A percentile compares a stretch with the other conserved stretches of the same genome.
Evolutionary conservation across 2,888 invertebrate species (phyloP).

Genomic region (Lithophane leautieri): DNA sequence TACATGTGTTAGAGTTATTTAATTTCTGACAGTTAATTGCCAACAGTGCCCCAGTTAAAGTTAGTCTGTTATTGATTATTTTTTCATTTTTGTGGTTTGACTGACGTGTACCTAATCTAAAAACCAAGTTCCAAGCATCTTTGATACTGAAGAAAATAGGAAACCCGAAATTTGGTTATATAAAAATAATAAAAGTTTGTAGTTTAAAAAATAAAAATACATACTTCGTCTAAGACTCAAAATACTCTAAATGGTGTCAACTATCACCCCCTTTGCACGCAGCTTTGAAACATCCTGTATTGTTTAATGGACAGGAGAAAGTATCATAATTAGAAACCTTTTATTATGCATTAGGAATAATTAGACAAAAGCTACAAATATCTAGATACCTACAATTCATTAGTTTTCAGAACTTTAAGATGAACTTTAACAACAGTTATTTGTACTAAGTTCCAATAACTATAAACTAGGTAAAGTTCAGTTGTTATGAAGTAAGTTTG

Average conservation of each 20-base stretch:
- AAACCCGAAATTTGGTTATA: too few species aligned
- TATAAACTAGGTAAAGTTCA: conserved; percentile 47
- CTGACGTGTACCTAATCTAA: background rate
- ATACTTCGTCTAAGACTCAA: too few species aligned
- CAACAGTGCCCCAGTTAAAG: background rate
- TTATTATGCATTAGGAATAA: background rate
- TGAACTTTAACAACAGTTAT: conserved; percentile 27
- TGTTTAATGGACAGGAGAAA: background rate
- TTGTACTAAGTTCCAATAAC: conserved; percentile 47
- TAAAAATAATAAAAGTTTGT: too few species aligned
- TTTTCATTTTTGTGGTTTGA: background rate
- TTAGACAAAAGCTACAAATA: background rate
- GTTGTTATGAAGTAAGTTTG: conserved; percentile 56
- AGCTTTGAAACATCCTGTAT: too few species aligned
- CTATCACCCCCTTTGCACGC: too few species aligned
- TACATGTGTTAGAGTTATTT: background rate
- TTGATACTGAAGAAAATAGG: background rate
- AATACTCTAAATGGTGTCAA: too few species aligned
- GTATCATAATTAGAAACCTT: conserved; percentile 3
- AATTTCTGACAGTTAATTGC: background rate
- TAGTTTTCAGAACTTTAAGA: conserved; percentile 17
- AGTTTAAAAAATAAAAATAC: too few species aligned
- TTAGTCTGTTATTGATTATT: background rate
- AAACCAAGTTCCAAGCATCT: background rate
- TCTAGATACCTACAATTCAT: background rate